These are phyloP conservation scores for Heliconius hortense DNA, from an alignment of 2,888 invertebrate genomes.

Conservation along the genomic window DNA sequence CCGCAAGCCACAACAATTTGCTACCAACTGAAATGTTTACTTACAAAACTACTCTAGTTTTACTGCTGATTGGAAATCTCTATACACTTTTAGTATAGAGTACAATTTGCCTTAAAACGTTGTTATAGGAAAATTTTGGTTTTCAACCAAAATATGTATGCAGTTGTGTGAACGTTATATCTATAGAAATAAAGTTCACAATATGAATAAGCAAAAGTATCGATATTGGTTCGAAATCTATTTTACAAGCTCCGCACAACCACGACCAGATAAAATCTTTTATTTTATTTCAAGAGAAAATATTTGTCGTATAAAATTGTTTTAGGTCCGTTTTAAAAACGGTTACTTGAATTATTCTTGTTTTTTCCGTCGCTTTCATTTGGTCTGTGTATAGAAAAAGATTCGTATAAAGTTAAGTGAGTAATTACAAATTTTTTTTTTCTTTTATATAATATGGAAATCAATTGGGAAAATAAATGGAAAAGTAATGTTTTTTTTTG, in stretches of 20 bases:
- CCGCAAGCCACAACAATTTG: constrained; percentile 67
- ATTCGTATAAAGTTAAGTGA: not conserved
- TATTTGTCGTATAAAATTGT: constrained; percentile 45
- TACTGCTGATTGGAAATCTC: constrained; percentile 37
- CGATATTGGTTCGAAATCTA: constrained; percentile 19
- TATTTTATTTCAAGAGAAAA: constrained; percentile 49
- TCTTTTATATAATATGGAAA: not conserved
- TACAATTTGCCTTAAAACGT: constrained; percentile 29
- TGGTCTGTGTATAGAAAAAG: not conserved
- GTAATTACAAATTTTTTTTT: not conserved
- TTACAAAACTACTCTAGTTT: constrained; percentile 58
- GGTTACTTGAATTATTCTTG: constrained; percentile 19
- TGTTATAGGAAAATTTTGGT: constrained; percentile 21
- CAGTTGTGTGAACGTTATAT: constrained; percentile 4
- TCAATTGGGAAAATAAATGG: no score
- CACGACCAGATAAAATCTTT: constrained; percentile 58
- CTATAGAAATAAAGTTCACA: constrained; percentile 19
- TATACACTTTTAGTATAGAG: constrained; percentile 30
- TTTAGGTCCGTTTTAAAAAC: constrained; percentile 43
- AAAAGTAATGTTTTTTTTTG: no score
- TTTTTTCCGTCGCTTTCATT: not conserved
- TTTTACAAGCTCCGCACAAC: constrained; percentile 58
- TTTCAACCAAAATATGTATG: constrained; percentile 25
- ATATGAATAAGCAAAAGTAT: constrained; percentile 41
- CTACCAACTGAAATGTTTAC: constrained; percentile 61